phyloP scores from a whole-genome alignment of 2,797 vertebrate genomes.

The Myiotriccus ornatus region DNA sequence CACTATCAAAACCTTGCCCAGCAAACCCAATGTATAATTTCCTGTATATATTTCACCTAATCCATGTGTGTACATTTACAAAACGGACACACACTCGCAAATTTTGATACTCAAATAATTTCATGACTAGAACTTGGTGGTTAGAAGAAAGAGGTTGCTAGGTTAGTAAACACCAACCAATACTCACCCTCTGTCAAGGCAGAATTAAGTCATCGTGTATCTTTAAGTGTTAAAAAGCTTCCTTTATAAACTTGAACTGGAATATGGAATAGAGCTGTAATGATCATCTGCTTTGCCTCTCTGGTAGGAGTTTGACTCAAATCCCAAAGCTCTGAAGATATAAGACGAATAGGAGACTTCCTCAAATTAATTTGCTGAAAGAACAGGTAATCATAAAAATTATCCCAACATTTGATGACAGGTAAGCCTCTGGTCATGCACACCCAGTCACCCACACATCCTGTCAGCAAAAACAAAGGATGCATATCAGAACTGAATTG shows the following conservation, averaged over 20 bases:
- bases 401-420: slow-evolving; percentile 44
- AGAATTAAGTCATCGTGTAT: slow-evolving; percentile 20
- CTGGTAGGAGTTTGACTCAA: slow-evolving; percentile 32
- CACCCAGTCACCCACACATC: slow-evolving; percentile 34
- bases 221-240: neutral
- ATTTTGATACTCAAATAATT: neutral
- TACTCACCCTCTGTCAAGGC: neutral
- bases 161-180: neutral
- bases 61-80: fast-evolving
- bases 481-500: slow-evolving; percentile 36
- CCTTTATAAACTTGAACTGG: neutral
- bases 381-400: slow-evolving; percentile 65
- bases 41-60: neutral
- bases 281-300: slow-evolving; percentile 37
- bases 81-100: neutral
- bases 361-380: slow-evolving; percentile 67
- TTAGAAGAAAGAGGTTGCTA: slow-evolving; percentile 16
- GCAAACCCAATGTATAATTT: neutral
- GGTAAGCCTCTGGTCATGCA: slow-evolving; percentile 35
- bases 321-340: slow-evolving; percentile 59
- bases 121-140: neutral
- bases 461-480: slow-evolving; percentile 42
- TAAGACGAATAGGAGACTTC: slow-evolving; percentile 42
- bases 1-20: neutral
- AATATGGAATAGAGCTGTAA: slow-evolving; percentile 16